Evolutionary conservation across 2,113 vertebrate species (phyloP), one percentile per base, ranked within the genome.

Genomic region (Desmodus rotundus): DNA sequence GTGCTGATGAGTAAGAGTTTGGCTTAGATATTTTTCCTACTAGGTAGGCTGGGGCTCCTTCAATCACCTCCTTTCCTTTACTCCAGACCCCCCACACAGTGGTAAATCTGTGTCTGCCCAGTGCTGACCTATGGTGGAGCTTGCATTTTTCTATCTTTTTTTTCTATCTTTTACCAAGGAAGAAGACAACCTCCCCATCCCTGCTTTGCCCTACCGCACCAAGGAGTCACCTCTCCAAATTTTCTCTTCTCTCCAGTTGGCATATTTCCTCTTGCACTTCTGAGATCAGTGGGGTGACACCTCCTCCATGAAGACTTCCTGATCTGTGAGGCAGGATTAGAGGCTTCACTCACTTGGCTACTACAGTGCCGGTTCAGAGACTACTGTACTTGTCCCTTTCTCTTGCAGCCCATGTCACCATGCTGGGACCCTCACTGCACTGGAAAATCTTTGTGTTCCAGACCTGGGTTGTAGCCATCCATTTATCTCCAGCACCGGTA

Each of bases 21-120:
- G 88, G 70, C 87, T 81, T 41, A 3, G 52, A n/a, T 61, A 14
- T 82, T 73, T 67, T 80, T 28, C 83, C 87, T 91, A 52, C 43
- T n/a, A 26, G 63, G 80, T 36, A 63, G 36, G 15, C 43, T 87
- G 50, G 50, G 90, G 24, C 73, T 67, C 80, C 58, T 87, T 80
- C 87, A 31, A 0, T 31, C 45, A 38, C 38, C 56, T 47, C 43
- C 68, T 28, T 52, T 65, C 54, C 33, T 36, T 76, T 8, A 5
- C 31, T 61, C 67, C 45, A 68, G 94, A 26, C 52, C 85, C 85
- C 54, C 58, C 88, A 72, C n/a, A n/a, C n/a, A 38, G 41, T 54
- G 26, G 22, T 36, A 88, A 70, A 61, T 41, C 45, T 63, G 45
- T 28, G 19, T 72, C 67, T 87, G 31, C n/a, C 36, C 43, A n/a